Base-by-base conservation (phyloP, 2,888 invertebrate species). In the Anticlea derivata region DNA sequence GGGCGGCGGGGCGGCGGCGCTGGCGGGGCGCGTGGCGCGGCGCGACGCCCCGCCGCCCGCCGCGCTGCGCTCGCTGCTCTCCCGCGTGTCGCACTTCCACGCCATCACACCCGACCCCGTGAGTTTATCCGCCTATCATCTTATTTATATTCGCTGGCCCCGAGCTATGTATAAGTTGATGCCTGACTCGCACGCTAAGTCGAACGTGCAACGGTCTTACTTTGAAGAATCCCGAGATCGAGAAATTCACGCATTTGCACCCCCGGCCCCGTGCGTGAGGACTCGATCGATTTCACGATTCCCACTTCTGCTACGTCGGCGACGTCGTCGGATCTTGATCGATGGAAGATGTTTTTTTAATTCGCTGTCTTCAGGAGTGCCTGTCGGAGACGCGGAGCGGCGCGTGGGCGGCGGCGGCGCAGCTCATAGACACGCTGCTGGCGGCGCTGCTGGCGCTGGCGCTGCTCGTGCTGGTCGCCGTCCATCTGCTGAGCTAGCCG, bases 351-450 rank as follows among this genome's bases (percentile, higher is more conserved):
- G n/a, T n/a, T n/a, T n/a, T n/a, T n/a, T n/a, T n/a, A n/a, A n/a
- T n/a, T n/a, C n/a, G n/a, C n/a, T n/a, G n/a, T n/a, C n/a, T 13
- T n/a, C 57, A 65, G 64, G 64, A 53, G 54, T 58, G 59, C 27
- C 7, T 13, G 23, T 23, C 40, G 22, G 33, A 12, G 7, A 6
- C n/a, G 8, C 13, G 38, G 31, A 11, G 73, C 63, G 78, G 75
- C 55, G 76, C 78, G 65, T 82, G 85, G 82, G 73, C 73, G 53
- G 79, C 80, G 59, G 77, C 78, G 27, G 83, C 78, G 47, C 71
- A 63, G 61, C 68, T 86, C 53, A 64, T 80, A 54, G 83, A 86
- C 74, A 61, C 67, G 53, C 66, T 50, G 56, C 63, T 80, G 43
- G 59, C 63, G 37, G 54, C 63, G 26, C 55, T 63, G 49, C 41